Conservation (phyloP, 2,797 vertebrate genomes). For the Propithecus deckenii region DNA sequence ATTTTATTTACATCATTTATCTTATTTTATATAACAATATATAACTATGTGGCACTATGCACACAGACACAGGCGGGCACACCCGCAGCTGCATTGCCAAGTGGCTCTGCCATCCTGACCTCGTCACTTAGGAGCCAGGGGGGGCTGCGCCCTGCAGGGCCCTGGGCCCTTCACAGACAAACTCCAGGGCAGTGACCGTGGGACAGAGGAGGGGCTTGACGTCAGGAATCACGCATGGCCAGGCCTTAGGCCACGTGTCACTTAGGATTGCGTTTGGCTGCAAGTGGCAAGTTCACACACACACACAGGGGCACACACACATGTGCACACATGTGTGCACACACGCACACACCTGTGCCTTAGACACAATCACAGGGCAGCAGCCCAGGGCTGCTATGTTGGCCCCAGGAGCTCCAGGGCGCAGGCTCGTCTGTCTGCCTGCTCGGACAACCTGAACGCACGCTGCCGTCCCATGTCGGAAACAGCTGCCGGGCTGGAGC, state of each 20-base stretch:
- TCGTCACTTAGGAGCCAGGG: neutral
- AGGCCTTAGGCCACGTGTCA: neutral
- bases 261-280: neutral
- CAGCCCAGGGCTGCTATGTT: accelerated
- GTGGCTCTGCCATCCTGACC: neutral
- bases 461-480: accelerated
- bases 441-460: accelerated
- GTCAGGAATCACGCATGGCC: accelerated
- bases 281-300: too few species aligned
- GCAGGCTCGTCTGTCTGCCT: accelerated
- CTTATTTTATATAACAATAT: neutral
- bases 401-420: too few species aligned
- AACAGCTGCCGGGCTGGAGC: too few species aligned
- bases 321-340: too few species aligned
- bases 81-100: accelerated
- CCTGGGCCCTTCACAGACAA: neutral
- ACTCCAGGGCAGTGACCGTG: neutral
- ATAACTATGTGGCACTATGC: neutral
- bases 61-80: too few species aligned
- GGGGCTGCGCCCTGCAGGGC: accelerated
- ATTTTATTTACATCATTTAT: neutral
- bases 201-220: accelerated
- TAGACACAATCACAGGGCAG: neutral
- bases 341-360: neutral
- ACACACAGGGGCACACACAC: too few species aligned